Evolutionary conservation across 2,113 vertebrate genomes (phyloP).

Genomic region (Rallus limicola): DNA sequence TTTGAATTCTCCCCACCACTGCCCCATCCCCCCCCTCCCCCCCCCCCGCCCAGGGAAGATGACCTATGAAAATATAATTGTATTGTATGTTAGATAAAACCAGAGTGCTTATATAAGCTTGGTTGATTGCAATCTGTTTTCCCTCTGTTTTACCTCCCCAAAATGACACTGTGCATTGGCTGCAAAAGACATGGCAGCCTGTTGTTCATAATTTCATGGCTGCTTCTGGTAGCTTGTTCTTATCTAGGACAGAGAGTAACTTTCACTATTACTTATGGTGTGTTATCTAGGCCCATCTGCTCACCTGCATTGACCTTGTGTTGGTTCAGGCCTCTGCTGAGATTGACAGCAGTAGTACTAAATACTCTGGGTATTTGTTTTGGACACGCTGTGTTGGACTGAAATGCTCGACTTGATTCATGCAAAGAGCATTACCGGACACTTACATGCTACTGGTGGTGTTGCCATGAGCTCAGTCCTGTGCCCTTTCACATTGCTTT

Average conservation of each 20-base stretch:
- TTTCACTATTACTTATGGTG: neutral
- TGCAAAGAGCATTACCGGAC: neutral
- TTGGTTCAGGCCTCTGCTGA: neutral
- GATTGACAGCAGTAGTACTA: neutral
- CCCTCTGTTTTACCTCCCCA: neutral
- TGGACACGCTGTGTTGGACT: neutral
- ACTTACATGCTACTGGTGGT: neutral
- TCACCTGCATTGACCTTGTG: neutral
- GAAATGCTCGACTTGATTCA: neutral
- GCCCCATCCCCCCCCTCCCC: no score
- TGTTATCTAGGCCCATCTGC: neutral
- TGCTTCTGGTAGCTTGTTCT: neutral
- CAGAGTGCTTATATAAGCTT: neutral
- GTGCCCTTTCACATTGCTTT: neutral
- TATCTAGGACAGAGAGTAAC: neutral
- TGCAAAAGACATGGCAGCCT: neutral
- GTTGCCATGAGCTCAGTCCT: neutral
- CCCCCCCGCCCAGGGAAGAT: accelerated
- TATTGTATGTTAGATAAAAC: neutral
- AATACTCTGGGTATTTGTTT: neutral
- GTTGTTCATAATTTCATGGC: neutral
- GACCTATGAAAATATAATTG: neutral
- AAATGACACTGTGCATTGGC: neutral
- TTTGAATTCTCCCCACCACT: neutral
- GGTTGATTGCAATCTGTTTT: neutral